Evolutionary conservation across 30 jellyfish, hydroid and myxozoan species (phyloP).

Genomic region (Sanderia malayensis): DNA sequence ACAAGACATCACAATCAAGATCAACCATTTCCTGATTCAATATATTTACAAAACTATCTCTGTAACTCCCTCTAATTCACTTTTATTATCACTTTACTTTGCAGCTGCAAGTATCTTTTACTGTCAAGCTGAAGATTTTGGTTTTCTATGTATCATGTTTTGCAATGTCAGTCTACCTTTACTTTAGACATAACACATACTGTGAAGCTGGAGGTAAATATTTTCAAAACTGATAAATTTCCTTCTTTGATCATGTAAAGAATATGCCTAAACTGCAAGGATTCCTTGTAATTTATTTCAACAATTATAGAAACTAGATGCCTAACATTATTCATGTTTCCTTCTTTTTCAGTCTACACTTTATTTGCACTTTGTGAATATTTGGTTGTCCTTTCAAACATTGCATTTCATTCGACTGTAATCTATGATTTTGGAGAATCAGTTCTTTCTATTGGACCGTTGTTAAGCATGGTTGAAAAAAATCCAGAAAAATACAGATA

Average conservation of each 20-base stretch:
- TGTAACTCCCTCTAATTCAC: neutral
- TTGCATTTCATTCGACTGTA: conserved; percentile 60
- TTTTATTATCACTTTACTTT: neutral
- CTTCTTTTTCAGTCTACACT: conserved; percentile 55
- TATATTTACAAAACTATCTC: neutral
- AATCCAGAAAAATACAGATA: conserved; percentile 52
- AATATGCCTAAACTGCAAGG: neutral
- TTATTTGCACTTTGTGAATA: conserved; percentile 79
- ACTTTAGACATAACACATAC: conserved; percentile 65
- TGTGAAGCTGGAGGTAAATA: conserved; percentile 86
- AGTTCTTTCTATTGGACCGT: conserved; percentile 50
- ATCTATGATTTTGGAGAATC: conserved; percentile 51
- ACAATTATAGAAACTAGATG: neutral
- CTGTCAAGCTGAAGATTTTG: conserved; percentile 29
- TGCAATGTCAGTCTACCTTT: conserved; percentile 60
- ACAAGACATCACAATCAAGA: neutral
- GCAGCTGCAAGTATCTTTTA: conserved; percentile 48
- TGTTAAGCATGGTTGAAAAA: conserved; percentile 5
- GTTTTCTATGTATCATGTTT: conserved; percentile 27
- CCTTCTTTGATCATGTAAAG: neutral
- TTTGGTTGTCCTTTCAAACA: conserved; percentile 54
- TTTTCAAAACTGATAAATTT: neutral
- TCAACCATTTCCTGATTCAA: neutral
- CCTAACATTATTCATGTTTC: neutral
- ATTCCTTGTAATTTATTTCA: neutral